Base-by-base conservation (phyloP, 1,140 invertebrate species). In the Heliconius hewitsoni region DNA sequence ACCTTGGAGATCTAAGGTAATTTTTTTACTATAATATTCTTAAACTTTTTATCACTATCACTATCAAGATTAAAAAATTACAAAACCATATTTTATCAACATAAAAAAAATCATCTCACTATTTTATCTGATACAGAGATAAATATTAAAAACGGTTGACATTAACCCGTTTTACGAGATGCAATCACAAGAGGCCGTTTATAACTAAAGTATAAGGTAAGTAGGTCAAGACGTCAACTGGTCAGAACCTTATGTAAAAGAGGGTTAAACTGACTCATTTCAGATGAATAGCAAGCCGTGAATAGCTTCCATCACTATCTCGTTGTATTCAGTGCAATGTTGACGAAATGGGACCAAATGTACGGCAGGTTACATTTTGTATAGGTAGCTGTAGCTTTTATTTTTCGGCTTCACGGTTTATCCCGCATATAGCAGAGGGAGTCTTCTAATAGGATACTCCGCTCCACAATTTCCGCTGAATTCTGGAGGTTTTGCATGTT, bases 211-310 rank as follows among this genome's bases (percentile, higher is more conserved):
- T 74, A 79, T 76, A 76, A 75, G 66, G 73, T 75, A 79, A 79
- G 78, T 79, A 72, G 78, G 78, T 79, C 78, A 79, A 79, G 77
- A 78, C 57, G 78, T 60, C 73, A 75, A 70, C 73, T 50, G 78
- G 70, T 74, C 78, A 70, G 66, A 34, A 79, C 74, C 78, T 76
- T 72, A 71, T 75, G 66, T 76, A 71, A 76, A 76, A 79, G 77
- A 79, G 78, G 76, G 78, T 79, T 79, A 76, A 79, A 76, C 76
- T 70, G 70, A 55, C 73, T 39, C 77, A 66, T 66, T 66, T 66
- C 60, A 66, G 60, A 66, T 66, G 60, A 66, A 66, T 66, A 66
- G 60, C 9, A 66, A 66, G 60, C 9, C 60, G 11, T 66, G 60
- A 66, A 66, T 66, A 66, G 60, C 60, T 30, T 16, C 60, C n/a